Percentiles rank a stretch among this genome's conserved stretches.
Evolutionary conservation across 2,797 vertebrate genomes (phyloP).

Genomic region (Sebastes hubbsi): DNA sequence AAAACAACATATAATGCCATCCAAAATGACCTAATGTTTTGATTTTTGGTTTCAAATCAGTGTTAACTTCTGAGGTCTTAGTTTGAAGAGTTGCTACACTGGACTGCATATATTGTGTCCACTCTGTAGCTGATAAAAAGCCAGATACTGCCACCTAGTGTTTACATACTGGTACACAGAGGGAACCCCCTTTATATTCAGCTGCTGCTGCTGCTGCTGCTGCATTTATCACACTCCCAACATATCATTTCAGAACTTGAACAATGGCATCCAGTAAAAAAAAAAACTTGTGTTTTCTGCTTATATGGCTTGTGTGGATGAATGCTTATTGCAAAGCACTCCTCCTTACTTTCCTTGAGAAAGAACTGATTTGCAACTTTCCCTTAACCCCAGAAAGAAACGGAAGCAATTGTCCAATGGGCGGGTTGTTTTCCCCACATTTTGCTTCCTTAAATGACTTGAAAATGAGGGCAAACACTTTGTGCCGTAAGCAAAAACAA

Average conservation of each 20-base stretch:
- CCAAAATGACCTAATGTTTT: neutral
- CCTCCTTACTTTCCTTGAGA: constrained; percentile 6
- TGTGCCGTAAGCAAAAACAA: constrained; percentile 62
- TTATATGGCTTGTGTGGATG: neutral
- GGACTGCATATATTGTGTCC: neutral
- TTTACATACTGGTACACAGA: constrained; percentile 3
- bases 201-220: constrained; percentile 23
- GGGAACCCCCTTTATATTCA: constrained; percentile 18
- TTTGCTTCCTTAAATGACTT: constrained; percentile 53
- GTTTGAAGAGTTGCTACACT: neutral
- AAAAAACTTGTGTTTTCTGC: neutral
- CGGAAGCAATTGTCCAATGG: constrained; percentile 53
- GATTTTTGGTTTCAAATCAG: neutral
- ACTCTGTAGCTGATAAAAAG: constrained; percentile 41
- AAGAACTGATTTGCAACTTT: constrained; percentile 48
- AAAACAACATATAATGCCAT: neutral
- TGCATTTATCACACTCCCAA: neutral
- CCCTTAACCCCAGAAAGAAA: constrained; percentile 41
- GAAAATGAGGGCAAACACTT: constrained; percentile 51
- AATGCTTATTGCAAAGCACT: neutral
- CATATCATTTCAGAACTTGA: neutral
- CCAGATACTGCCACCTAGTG: constrained; percentile 75
- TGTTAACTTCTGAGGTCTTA: neutral
- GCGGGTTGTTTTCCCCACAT: constrained; percentile 34
- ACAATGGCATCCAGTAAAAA: neutral